phyloP scores from a whole-genome alignment of 1,140 invertebrate genomes.

The Orchesella cincta region DNA sequence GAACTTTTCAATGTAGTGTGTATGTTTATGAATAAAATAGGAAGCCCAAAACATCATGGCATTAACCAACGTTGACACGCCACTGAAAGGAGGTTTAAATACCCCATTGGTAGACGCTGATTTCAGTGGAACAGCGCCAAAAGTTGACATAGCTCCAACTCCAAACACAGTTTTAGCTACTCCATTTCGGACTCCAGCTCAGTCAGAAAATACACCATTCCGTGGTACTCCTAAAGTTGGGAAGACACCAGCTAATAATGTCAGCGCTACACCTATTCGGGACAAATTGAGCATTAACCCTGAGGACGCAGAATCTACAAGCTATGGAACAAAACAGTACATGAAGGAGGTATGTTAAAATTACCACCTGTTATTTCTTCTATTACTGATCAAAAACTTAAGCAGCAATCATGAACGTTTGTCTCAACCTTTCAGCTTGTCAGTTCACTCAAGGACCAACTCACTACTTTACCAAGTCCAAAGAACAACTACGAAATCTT shows the following conservation, averaged over 20 bases:
- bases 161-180: slow-evolving; percentile 94
- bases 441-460: slow-evolving; percentile 72
- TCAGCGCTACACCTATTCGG: slow-evolving; percentile 69
- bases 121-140: slow-evolving; percentile 80
- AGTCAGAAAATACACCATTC: slow-evolving; percentile 54
- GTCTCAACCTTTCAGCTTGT: slow-evolving; percentile 56
- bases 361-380: too few relatives aligned
- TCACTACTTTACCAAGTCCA: slow-evolving; percentile 81
- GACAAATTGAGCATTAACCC: slow-evolving; percentile 96
- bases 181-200: slow-evolving; percentile 69
- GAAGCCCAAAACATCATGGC: slow-evolving; percentile 99
- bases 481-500: slow-evolving; percentile 99
- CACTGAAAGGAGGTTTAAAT: slow-evolving; percentile 92
- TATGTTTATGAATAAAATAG: not conserved
- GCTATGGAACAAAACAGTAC: slow-evolving; percentile 61
- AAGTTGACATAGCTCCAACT: slow-evolving; percentile 72
- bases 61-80: slow-evolving; percentile 94
- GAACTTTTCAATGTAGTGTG: slow-evolving; percentile 4
- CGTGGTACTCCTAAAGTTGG: slow-evolving; percentile 56
- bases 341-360: slow-evolving; percentile 64
- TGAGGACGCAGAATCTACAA: slow-evolving; percentile 69
- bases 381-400: not conserved
- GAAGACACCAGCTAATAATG: slow-evolving; percentile 45
- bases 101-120: slow-evolving; percentile 87
- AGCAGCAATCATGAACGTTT: too few relatives aligned